These are phyloP conservation scores for Branchinecta sandiegonensis DNA, from an alignment of 2,888 invertebrate species.

Conservation along the genomic window DNA sequence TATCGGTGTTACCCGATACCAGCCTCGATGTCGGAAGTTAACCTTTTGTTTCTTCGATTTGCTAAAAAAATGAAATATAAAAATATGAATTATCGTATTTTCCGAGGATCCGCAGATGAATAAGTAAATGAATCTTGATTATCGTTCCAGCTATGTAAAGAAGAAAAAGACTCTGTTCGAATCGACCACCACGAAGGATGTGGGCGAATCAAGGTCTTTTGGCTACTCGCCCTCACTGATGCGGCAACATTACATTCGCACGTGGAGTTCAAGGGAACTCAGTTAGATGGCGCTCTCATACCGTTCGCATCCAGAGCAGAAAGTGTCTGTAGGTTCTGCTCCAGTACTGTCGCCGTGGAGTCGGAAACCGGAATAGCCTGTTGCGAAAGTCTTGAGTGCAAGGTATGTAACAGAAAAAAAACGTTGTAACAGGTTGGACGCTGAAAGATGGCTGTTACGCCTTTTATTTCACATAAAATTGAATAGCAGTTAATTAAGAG, in stretches of 20 bases:
- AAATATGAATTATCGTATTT: too few species aligned
- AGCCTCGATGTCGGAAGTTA: too few species aligned
- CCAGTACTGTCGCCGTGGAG: neutral
- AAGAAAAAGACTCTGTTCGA: constrained; percentile 87
- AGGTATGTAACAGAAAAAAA: constrained; percentile 38
- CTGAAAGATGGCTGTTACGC: too few species aligned
- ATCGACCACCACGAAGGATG: constrained; percentile 92
- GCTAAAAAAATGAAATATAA: too few species aligned
- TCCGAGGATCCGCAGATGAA: too few species aligned
- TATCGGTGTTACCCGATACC: too few species aligned
- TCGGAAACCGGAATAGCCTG: neutral
- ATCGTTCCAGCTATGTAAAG: constrained; percentile 63
- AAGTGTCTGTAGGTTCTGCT: neutral
- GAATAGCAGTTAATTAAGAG: too few species aligned
- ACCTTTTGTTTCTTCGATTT: too few species aligned
- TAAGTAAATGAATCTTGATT: constrained; percentile 22
- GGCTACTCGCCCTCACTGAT: constrained; percentile 84
- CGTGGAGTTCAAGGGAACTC: constrained; percentile 23
- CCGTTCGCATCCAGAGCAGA: neutral
- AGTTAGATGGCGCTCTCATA: constrained; percentile 7
- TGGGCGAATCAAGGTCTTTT: constrained; percentile 86
- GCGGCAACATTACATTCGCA: constrained; percentile 68
- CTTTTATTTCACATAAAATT: too few species aligned
- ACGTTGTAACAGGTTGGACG: too few species aligned
- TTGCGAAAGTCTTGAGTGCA: constrained; percentile 85